Conservation (phyloP, 2,113 vertebrate genomes). For the Numida meleagris region DNA sequence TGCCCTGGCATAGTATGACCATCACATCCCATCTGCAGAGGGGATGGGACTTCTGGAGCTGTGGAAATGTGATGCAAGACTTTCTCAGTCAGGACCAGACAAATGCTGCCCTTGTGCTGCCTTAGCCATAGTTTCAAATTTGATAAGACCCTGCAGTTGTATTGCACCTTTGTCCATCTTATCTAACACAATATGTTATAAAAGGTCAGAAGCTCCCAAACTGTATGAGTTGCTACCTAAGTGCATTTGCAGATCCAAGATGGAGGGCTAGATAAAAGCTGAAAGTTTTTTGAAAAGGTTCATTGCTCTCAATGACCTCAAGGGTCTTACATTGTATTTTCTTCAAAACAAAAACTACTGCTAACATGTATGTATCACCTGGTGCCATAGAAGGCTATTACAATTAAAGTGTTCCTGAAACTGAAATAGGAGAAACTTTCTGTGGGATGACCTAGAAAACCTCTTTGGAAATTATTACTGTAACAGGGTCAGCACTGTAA, state of each 20-base stretch:
- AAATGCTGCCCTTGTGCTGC: neutral
- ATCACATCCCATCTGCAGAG: neutral
- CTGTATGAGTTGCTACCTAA: neutral
- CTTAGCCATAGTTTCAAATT: neutral
- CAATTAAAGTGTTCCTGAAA: neutral
- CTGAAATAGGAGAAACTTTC: neutral
- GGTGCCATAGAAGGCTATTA: neutral
- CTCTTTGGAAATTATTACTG: neutral
- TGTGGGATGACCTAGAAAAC: neutral
- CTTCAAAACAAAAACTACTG: neutral
- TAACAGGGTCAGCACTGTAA: neutral
- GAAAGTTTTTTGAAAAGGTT: neutral
- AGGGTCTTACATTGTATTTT: neutral
- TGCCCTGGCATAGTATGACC: neutral
- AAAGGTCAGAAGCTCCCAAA: neutral
- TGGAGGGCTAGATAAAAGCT: neutral
- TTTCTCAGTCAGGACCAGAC: neutral
- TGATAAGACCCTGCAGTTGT: neutral
- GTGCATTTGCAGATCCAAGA: neutral
- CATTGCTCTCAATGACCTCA: neutral
- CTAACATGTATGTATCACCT: neutral
- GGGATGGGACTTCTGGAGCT: fast-evolving
- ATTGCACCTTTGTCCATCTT: neutral
- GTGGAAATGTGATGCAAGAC: fast-evolving
- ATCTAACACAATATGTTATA: neutral